Evolutionary conservation across 1,140 invertebrate species (phyloP).

Genomic region (Leptinotarsa defecta): DNA sequence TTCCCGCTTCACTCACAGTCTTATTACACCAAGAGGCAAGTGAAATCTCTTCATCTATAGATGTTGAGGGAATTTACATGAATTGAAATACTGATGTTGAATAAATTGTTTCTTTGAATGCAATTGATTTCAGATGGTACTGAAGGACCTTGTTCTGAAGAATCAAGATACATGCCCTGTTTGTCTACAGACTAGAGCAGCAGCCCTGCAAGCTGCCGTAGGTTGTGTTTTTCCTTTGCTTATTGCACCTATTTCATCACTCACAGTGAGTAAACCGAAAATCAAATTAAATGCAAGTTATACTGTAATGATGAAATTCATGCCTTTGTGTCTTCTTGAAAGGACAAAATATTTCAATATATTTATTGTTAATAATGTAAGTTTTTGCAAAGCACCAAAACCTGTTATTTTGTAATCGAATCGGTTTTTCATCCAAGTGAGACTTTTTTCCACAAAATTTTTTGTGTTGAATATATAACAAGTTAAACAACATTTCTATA

Average conservation of each 20-base stretch:
- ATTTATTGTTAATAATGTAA: no score
- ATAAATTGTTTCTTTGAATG: neutral
- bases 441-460: no score
- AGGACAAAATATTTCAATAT: no score
- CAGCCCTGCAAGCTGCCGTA: slow-evolving; percentile 51
- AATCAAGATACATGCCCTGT: slow-evolving; percentile 52
- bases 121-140: slow-evolving; percentile 50
- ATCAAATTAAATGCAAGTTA: no score
- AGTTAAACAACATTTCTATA: no score
- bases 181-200: slow-evolving; percentile 56
- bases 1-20: slow-evolving; percentile 55
- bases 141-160: slow-evolving; percentile 52
- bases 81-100: neutral
- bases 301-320: no score
- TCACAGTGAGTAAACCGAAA: slow-evolving; percentile 46
- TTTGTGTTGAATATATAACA: no score
- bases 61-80: neutral
- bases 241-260: slow-evolving; percentile 55
- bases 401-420: no score
- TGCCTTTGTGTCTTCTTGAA: no score
- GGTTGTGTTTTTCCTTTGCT: slow-evolving; percentile 56
- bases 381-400: no score
- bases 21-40: slow-evolving; percentile 54
- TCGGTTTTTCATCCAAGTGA: no score
- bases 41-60: neutral